Conservation (phyloP, 2,113 vertebrate genomes). For the Girardinichthys multiradiatus region DNA sequence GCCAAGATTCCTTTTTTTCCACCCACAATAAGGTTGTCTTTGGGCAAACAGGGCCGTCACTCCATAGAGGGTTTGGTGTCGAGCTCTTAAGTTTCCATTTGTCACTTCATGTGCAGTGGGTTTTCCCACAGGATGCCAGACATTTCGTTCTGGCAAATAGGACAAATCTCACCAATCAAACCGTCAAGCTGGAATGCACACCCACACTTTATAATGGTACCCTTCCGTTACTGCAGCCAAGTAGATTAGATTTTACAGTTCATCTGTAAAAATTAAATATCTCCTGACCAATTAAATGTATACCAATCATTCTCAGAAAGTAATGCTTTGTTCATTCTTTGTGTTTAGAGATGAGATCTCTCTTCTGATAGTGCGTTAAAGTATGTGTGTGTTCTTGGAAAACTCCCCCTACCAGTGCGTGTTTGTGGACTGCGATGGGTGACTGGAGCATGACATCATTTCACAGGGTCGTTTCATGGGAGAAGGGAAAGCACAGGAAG, state of each 20-base stretch:
- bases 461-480: slow-evolving; percentile 14
- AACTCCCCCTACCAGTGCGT: slow-evolving; percentile 1
- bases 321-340: neutral
- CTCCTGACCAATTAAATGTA: neutral
- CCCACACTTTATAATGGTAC: neutral
- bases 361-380: slow-evolving; percentile 3
- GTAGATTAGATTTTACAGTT: neutral
- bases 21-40: neutral
- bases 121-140: slow-evolving; percentile 42
- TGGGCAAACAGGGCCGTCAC: neutral
- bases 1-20: neutral
- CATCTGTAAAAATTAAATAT: too few species aligned
- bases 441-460: slow-evolving; percentile 48
- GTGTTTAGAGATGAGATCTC: slow-evolving; percentile 12
- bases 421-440: slow-evolving; percentile 16
- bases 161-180: slow-evolving; percentile 31
- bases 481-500: neutral
- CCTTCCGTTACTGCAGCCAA: neutral
- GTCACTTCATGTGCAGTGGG: neutral
- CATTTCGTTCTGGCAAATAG: slow-evolving; percentile 33
- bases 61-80: neutral
- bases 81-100: slow-evolving; percentile 10
- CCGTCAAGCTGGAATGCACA: slow-evolving; percentile 14
- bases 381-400: slow-evolving; percentile 3
- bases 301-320: neutral